Percentiles rank a stretch among this genome's conserved stretches.
These are phyloP conservation scores for Lerista edwardsae DNA, from an alignment of 2,797 vertebrate species.

Conservation along the genomic window DNA sequence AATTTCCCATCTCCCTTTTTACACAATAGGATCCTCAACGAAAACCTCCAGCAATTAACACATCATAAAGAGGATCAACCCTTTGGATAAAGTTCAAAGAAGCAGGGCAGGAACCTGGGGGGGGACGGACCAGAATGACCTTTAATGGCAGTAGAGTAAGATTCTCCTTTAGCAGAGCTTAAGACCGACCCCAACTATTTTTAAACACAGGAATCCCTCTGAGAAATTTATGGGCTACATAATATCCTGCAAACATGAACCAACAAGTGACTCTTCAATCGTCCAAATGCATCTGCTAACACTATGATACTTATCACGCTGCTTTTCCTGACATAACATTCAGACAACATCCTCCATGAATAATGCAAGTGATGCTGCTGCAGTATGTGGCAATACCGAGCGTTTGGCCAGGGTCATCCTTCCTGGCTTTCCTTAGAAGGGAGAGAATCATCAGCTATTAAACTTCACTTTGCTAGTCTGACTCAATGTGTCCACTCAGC, in stretches of 20 bases:
- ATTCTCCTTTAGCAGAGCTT: neutral
- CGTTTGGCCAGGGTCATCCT: constrained; percentile 11
- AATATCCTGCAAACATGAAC: neutral
- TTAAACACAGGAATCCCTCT: neutral
- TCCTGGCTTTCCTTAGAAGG: neutral
- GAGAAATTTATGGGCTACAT: neutral
- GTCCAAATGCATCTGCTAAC: neutral
- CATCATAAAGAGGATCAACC: constrained; percentile 38
- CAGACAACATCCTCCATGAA: neutral
- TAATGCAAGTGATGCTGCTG: neutral
- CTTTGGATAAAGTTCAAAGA: constrained; percentile 39
- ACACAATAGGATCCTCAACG: constrained; percentile 31
- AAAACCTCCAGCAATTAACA: constrained; percentile 37
- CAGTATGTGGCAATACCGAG: neutral
- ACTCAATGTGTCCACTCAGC: neutral
- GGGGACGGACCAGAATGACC: too few species aligned
- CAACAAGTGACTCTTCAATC: neutral
- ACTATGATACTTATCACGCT: neutral
- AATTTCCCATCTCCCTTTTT: constrained; percentile 47
- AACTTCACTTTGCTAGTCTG: neutral
- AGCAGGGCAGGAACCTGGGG: neutral
- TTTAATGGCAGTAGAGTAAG: neutral
- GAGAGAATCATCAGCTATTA: constrained; percentile 2
- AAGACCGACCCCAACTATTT: neutral
- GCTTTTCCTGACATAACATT: constrained; percentile 9